Conservation (phyloP, 2,113 vertebrate genomes). For the Zapornia atra region DNA sequence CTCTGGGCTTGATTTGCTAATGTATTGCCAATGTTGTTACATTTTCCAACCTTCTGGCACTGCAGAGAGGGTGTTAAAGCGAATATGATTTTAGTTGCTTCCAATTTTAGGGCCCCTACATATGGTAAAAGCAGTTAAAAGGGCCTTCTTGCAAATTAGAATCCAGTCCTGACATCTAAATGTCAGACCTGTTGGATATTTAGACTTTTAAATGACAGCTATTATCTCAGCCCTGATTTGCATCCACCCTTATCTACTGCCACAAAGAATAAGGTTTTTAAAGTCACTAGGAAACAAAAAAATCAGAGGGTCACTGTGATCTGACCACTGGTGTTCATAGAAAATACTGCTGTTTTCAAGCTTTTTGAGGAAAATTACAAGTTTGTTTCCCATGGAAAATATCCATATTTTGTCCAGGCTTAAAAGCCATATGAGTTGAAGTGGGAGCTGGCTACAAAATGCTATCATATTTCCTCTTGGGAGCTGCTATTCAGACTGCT, state of each 20-base stretch:
- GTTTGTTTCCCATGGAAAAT: neutral
- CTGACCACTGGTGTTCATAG: neutral
- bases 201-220: constrained; percentile 37
- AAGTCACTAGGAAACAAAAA: neutral
- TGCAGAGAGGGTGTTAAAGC: constrained; percentile 16
- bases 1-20: constrained; percentile 20
- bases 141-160: constrained; percentile 30
- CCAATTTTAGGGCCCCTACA: constrained; percentile 6
- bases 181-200: constrained; percentile 38
- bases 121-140: constrained; percentile 49
- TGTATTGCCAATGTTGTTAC: constrained; percentile 21
- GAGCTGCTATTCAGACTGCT: neutral
- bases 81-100: constrained; percentile 10
- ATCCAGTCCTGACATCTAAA: constrained; percentile 43
- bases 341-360: neutral
- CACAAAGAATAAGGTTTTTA: neutral
- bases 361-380: neutral
- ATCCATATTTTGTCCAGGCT: neutral
- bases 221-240: constrained; percentile 24
- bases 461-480: neutral
- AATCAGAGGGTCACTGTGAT: neutral
- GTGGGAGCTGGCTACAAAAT: neutral
- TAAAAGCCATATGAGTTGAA: neutral
- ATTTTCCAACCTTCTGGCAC: constrained; percentile 21
- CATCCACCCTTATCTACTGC: neutral